Conservation (phyloP, 1,140 invertebrate genomes). For the Ostrea edulis region DNA sequence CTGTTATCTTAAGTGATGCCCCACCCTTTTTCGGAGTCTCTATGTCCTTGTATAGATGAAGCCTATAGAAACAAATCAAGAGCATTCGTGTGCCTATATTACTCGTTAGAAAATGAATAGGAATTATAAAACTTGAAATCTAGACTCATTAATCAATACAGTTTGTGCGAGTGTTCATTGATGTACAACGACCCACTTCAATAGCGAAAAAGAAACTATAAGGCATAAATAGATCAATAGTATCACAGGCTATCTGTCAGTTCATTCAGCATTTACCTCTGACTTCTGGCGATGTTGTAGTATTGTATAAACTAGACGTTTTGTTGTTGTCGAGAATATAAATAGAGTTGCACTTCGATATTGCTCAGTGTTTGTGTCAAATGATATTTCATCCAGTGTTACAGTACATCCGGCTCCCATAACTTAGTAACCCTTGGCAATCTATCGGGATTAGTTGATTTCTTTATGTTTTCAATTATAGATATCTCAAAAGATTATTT, state of each 20-base stretch:
- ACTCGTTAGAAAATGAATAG: too few species aligned
- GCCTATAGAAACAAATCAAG: too few species aligned
- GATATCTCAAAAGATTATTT: slow-evolving; percentile 29
- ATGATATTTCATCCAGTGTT: background rate
- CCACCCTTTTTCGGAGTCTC: too few species aligned
- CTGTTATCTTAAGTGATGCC: too few species aligned
- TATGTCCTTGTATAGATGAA: too few species aligned
- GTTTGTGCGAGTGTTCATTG: too few species aligned
- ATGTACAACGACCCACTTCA: too few species aligned
- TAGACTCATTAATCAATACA: too few species aligned
- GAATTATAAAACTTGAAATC: too few species aligned
- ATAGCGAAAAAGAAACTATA: too few species aligned
- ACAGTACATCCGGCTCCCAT: slow-evolving; percentile 7
- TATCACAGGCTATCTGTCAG: background rate
- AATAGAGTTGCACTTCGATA: background rate
- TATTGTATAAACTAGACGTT: background rate
- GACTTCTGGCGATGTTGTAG: background rate
- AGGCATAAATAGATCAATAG: background rate
- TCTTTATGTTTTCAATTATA: slow-evolving; percentile 23
- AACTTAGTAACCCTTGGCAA: background rate
- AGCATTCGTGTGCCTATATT: too few species aligned
- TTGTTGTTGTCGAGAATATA: background rate
- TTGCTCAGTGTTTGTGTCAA: background rate
- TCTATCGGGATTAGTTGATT: background rate
- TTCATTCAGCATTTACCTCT: background rate